Evolutionary conservation across 2,888 invertebrate species (phyloP), one percentile per base, ranked within the genome.

Genomic region (Eulithis testata): DNA sequence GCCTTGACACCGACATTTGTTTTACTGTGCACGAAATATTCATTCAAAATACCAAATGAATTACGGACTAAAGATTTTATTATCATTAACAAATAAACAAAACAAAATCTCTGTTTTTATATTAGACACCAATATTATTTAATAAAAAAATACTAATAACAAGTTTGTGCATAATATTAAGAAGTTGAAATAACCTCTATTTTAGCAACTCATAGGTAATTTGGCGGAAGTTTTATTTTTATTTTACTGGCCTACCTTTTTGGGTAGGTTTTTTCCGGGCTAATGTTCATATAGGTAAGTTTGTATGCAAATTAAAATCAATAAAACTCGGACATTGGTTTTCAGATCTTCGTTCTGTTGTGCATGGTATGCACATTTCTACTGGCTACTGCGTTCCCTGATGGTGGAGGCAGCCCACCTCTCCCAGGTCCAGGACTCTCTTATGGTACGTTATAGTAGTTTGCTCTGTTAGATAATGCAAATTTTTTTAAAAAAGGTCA

Each of bases 341-440:
- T 83, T 6, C 80, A 85, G 85, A 40, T 81, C 2, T 36, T 72
- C 3, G 52, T 87, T 12, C 21, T 84, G 4, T 14, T 83, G 74
- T 66, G 71, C 73, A 60, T 63, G 67, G 9, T 73, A 65, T 55
- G 72, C 65, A 64, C 70, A 9, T 12, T 77, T 9, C 11, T 70
- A 37, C 64, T 65, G 60, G 63, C 71, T 11, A 53, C 70, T 0
- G 82, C 80, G 0, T 57, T 68, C 0, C 90, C 92, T 0, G 92
- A 92, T 69, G 86, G 91, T 53, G 90, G 82, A 0, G 90, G 81
- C 0, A 75, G 73, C 0, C 80, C 81, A 0, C 88, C 91, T 0
- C 52, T 85, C 0, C 91, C 90, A 0, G 91, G 86, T 0, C 91
- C 92, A 3, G 92, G 92, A n/a, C 75, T 92, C 0, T 80, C 90